Evolutionary conservation across 2,113 vertebrate genomes (phyloP), one percentile per base, ranked within the genome.

Genomic region (Tor tambroides): DNA sequence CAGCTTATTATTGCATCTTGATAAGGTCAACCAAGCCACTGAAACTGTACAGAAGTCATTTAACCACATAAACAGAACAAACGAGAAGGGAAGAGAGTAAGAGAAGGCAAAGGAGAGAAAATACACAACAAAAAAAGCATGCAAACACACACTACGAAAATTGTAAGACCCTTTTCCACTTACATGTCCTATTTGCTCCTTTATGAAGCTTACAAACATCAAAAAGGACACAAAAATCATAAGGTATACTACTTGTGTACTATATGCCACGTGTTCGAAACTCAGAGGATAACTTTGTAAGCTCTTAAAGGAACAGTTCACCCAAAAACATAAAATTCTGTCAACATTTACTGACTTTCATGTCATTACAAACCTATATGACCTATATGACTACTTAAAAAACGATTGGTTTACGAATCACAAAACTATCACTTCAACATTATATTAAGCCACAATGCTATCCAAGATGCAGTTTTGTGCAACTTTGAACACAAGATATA

Each of bases 1-100:
- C 80, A 19, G 63, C 61, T 19, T 76, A 85, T 85, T 85, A 85
- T 46, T 65, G 54, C 84, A 85, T 46, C 14, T 23, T 77, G 84
- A 85, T 77, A 85, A 85, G 84, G 84, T 85, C 84, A 83, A n/a
- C 38, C 26, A 71, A 83, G 65, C 81, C 81, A 83, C 41, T 32
- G 28, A 83, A 54, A 83, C 65, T 82, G 80, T 80, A 83, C 49
- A 76, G 6, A 41, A 67, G 23, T 43, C 74, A 80, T 76, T 84
- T 59, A 79, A 56, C 85, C 86, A 81, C 63, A 76, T 76, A 86
- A 83, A 81, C 51, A 82, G 26, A 75, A 69, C 8, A 49, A 83
- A 65, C 56, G 19, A 82, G n/a, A 63, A 17, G 6, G 32, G 21
- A 38, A 35, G 2, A 61, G 23, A 65, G 38, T 6, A n/a, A 63